Evolutionary conservation across 1,140 invertebrate genomes (phyloP).

Genomic region (Drosophila quadrilineata): DNA sequence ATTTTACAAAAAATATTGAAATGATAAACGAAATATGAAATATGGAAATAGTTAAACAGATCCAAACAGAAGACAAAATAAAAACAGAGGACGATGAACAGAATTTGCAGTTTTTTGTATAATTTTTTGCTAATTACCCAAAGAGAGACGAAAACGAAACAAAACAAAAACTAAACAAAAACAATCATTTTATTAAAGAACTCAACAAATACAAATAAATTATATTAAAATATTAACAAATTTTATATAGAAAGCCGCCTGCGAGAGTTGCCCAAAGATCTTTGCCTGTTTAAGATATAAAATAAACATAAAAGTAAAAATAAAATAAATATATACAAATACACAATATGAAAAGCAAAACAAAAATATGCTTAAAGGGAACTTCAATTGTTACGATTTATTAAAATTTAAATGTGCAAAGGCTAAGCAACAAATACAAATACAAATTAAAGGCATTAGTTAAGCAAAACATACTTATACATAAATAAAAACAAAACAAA

Average conservation of each 20-base stretch:
- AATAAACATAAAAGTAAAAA: too few relatives aligned
- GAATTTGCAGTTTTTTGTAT: constrained; percentile 56
- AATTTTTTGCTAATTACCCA: constrained; percentile 73
- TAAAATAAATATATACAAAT: constrained; percentile 14
- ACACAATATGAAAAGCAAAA: constrained; percentile 43
- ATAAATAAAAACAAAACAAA: constrained; percentile 6
- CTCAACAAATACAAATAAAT: constrained; percentile 21
- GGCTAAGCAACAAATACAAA: constrained; percentile 42
- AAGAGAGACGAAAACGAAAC: constrained; percentile 51
- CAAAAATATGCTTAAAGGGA: constrained; percentile 45
- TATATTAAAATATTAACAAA: constrained; percentile 67
- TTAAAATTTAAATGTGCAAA: constrained; percentile 49
- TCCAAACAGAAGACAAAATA: constrained; percentile 1
- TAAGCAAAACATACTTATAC: constrained; percentile 38
- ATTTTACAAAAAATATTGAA: too few relatives aligned
- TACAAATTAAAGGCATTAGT: constrained; percentile 60
- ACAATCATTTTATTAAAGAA: constrained; percentile 71
- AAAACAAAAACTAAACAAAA: constrained; percentile 38
- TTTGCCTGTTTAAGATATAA: constrained; percentile 47
- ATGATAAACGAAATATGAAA: too few relatives aligned
- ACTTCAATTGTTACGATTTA: constrained; percentile 58
- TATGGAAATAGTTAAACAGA: constrained; percentile 34
- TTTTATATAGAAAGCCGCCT: constrained; percentile 60
- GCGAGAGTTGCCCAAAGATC: constrained; percentile 40
- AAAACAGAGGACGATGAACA: constrained; percentile 17